Evolutionary conservation across 1,140 invertebrate species (phyloP), one percentile per base, ranked within the genome.

Genomic region (Trichonephila clavipes): DNA sequence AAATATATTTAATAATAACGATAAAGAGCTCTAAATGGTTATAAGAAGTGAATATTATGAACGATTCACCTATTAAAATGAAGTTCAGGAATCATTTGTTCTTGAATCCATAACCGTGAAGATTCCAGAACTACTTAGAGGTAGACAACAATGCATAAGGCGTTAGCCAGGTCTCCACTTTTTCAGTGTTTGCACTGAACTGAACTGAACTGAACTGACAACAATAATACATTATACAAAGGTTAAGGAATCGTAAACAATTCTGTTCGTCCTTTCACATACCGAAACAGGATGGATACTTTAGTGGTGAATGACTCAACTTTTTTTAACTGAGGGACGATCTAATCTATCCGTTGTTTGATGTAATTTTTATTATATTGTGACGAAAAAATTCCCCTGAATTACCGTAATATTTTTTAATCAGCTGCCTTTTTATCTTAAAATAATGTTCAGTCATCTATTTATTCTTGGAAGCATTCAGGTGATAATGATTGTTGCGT

Each of bases 181-280:
- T 28, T 28, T 1, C 28, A 40, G 34, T 40, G 34, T 2, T 4
- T 40, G 34, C 3, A 40, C 34, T 28, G 34, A 40, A 40, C 34
- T 40, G 34, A 40, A 40, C 34, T 40, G 34, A 40, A 40, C 34
- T 40, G 34, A 40, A 40, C 34, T 40, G 72, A 77, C 28, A 77
- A 40, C 72, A 77, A 34, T n/a, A n/a, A n/a, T 77, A 51, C 51
- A 18, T 77, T 18, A 34, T 77, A 24, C 72, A 34, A 40, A 40
- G 72, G 72, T 77, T 77, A 77, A 77, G 34, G 72, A 34, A 34
- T 77, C 34, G 28, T 34, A 77, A 77, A 77, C 72, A 77, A 77
- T 40, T 77, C 28, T 21, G 16, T 28, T 77, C 24, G 19, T 40
- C 14, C 18, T 77, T 77, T 34, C 12, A 40, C 34, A 34, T 40